These are phyloP conservation scores for Chrysolina oricalcia DNA, from an alignment of 2,888 invertebrate genomes.

Conservation along the genomic window DNA sequence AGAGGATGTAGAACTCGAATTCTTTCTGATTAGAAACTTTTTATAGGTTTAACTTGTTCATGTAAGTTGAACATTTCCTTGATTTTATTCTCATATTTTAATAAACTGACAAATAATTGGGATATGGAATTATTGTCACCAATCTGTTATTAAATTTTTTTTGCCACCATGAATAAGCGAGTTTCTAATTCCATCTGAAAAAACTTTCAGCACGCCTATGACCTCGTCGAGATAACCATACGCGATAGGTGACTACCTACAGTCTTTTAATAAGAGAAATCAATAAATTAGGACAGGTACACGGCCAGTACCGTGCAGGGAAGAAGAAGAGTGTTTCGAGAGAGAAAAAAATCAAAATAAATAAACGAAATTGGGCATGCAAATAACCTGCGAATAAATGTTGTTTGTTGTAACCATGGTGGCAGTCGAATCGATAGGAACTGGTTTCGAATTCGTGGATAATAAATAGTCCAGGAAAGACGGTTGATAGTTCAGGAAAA, in stretches of 20 bases:
- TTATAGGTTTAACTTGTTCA: too few species aligned
- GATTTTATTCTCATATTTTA: too few species aligned
- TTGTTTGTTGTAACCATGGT: conserved; percentile 16
- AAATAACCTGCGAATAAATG: conserved; percentile 8
- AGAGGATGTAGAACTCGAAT: too few species aligned
- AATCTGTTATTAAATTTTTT: too few species aligned
- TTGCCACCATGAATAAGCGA: too few species aligned
- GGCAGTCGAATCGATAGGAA: conserved; percentile 15
- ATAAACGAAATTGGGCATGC: not conserved
- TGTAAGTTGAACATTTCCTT: too few species aligned
- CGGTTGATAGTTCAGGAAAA: too few species aligned
- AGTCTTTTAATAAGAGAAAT: conserved; percentile 44
- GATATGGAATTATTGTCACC: too few species aligned
- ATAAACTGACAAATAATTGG: too few species aligned
- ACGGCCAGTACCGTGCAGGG: conserved; percentile 12
- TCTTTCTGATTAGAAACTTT: too few species aligned
- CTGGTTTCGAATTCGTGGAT: not conserved
- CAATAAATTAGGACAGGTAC: conserved; percentile 45
- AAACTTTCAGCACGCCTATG: not conserved
- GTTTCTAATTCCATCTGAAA: not conserved
- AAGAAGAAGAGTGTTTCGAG: conserved; percentile 14
- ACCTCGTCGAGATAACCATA: not conserved
- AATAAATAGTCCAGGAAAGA: too few species aligned
- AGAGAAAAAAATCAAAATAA: not conserved
- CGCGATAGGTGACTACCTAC: conserved; percentile 43